Conservation (phyloP, 2,113 vertebrate species). For the Dromas ardeola region DNA sequence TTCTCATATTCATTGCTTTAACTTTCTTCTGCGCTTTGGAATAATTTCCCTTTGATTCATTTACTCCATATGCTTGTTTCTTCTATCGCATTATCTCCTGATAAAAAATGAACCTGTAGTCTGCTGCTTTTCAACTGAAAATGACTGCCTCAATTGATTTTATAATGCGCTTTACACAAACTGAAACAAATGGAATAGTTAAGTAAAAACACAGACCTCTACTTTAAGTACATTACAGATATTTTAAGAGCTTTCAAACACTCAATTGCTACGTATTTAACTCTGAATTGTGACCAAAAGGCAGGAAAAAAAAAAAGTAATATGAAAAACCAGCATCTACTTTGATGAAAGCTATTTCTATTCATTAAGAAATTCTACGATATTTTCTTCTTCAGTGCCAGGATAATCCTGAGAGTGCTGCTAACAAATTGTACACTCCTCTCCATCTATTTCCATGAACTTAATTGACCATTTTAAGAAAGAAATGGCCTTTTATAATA, state of each 20-base stretch:
- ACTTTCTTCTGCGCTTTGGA: neutral
- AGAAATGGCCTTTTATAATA: slow-evolving; percentile 69
- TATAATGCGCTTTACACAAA: slow-evolving; percentile 64
- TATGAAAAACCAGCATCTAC: neutral
- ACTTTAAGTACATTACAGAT: slow-evolving; percentile 33
- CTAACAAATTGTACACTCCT: slow-evolving; percentile 63
- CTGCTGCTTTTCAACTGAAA: slow-evolving; percentile 51
- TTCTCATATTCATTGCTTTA: neutral
- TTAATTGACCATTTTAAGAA: slow-evolving; percentile 76
- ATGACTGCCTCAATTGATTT: slow-evolving; percentile 46
- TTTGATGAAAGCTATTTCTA: slow-evolving; percentile 65
- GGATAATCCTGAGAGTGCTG: slow-evolving; percentile 28
- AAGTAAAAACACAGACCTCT: slow-evolving; percentile 50
- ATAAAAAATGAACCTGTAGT: neutral
- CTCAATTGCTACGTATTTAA: slow-evolving; percentile 45
- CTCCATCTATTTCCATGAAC: slow-evolving; percentile 70
- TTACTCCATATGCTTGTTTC: slow-evolving; percentile 29
- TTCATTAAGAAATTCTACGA: slow-evolving; percentile 66
- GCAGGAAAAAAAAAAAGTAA: neutral
- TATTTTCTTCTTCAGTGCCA: slow-evolving; percentile 52
- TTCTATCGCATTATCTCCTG: slow-evolving; percentile 1
- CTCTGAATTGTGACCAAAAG: slow-evolving; percentile 42
- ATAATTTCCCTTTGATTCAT: slow-evolving; percentile 19
- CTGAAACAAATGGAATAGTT: slow-evolving; percentile 63
- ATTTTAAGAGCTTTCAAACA: slow-evolving; percentile 71